These are phyloP conservation scores for Oncorhynchus nerka DNA, from an alignment of 2,113 vertebrate species.

Conservation along the genomic window DNA sequence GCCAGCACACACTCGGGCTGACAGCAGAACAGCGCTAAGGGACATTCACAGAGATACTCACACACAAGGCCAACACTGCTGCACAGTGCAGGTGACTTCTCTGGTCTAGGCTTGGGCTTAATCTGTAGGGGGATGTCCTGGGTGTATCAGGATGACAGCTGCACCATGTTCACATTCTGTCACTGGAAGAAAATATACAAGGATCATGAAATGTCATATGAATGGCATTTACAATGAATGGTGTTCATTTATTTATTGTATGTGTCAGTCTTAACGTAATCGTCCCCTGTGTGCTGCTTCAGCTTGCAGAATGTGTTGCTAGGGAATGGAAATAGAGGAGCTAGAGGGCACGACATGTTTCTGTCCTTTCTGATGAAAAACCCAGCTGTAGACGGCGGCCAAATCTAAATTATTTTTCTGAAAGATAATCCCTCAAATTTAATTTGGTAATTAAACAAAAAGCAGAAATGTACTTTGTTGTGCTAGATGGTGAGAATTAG, in stretches of 20 bases:
- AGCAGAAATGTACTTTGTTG: conserved; percentile 25
- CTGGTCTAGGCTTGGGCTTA: neutral
- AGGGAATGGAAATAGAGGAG: conserved; percentile 5
- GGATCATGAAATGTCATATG: neutral
- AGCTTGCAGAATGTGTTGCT: neutral
- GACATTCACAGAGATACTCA: conserved; percentile 52
- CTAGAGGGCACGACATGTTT: conserved; percentile 5
- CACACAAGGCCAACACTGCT: conserved; percentile 52
- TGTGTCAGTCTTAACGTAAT: neutral
- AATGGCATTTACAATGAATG: neutral
- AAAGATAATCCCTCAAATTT: conserved; percentile 24
- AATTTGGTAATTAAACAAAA: neutral
- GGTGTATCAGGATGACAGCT: conserved; percentile 47
- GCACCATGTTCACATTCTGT: neutral
- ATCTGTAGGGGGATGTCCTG: conserved; percentile 39
- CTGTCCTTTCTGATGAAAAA: conserved; percentile 16
- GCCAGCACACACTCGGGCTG: conserved; percentile 51
- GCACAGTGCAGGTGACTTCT: conserved; percentile 4
- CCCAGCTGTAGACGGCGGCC: neutral
- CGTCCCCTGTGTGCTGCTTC: neutral
- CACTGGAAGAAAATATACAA: neutral
- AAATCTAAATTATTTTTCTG: conserved; percentile 9
- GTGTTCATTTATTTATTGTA: neutral
- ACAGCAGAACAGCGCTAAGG: conserved; percentile 23
- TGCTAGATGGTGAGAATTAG: conserved; percentile 21